A percentile compares a stretch with the other conserved stretches of the same genome.
Conservation (phyloP, 30 jellyfish, hydroid and myxozoan species). For the Chrysaora quinquecirrha region DNA sequence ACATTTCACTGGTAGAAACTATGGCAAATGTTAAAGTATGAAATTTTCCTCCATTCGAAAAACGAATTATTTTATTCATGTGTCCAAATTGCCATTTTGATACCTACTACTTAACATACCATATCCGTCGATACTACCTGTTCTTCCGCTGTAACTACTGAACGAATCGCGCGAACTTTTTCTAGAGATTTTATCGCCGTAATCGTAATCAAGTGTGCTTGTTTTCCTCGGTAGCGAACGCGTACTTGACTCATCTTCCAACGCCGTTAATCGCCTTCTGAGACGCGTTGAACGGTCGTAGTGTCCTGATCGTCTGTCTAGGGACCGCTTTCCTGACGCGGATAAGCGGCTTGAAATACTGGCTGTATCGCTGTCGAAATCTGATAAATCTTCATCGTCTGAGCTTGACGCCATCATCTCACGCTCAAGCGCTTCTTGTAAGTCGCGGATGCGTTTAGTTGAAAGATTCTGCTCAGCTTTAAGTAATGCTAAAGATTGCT, state of each 20-base stretch:
- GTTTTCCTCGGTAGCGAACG: constrained; percentile 33
- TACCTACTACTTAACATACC: constrained; percentile 39
- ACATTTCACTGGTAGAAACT: no score
- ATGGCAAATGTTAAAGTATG: no score
- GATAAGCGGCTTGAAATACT: constrained; percentile 64
- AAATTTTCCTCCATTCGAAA: no score
- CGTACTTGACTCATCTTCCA: constrained; percentile 61
- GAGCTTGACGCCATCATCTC: constrained; percentile 84
- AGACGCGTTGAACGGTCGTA: constrained; percentile 70
- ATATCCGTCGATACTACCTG: constrained; percentile 4
- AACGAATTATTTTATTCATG: no score
- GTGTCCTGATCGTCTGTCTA: constrained; percentile 65
- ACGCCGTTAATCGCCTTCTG: constrained; percentile 68
- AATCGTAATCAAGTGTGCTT: constrained; percentile 17
- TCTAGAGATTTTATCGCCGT: constrained; percentile 29
- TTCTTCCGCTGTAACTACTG: constrained; percentile 44
- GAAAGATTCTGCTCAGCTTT: constrained; percentile 82
- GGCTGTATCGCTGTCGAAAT: constrained; percentile 61
- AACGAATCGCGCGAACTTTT: constrained; percentile 60
- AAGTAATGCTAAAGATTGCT: constrained; percentile 66
- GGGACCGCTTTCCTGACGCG: constrained; percentile 35
- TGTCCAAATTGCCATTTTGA: constrained; percentile 42
- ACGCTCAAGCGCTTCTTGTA: constrained; percentile 92
- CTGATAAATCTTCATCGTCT: constrained; percentile 76
- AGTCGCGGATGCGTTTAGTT: constrained; percentile 88